phyloP scores from a whole-genome alignment of 2,113 vertebrate genomes.

The Ptilorrhoa leucosticta region DNA sequence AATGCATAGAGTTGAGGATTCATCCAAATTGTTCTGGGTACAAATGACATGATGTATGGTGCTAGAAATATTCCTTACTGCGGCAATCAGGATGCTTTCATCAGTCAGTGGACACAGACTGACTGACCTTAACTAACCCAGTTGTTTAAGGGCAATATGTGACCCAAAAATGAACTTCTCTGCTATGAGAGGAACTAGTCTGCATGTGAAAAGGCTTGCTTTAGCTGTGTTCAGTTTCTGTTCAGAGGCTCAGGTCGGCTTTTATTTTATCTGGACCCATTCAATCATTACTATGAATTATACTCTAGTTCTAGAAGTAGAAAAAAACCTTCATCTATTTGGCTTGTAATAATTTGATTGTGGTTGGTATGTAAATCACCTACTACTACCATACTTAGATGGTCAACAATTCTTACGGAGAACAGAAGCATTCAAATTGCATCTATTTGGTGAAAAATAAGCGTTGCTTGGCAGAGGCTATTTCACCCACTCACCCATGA shows the following conservation, averaged over 20 bases:
- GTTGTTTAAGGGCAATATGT: conserved; percentile 40
- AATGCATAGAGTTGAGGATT: background rate
- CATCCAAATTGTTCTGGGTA: conserved; percentile 18
- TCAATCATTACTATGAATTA: background rate
- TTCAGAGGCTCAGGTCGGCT: background rate
- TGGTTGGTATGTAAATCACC: conserved; percentile 6
- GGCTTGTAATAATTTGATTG: background rate
- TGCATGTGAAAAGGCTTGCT: conserved; percentile 29
- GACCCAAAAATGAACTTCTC: conserved; percentile 57
- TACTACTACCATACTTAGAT: background rate
- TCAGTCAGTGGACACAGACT: conserved; percentile 19
- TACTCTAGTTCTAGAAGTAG: background rate
- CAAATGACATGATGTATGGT: conserved; percentile 14
- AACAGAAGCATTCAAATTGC: background rate
- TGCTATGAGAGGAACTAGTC: background rate
- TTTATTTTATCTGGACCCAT: background rate
- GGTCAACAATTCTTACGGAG: background rate
- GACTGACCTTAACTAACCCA: conserved; percentile 57
- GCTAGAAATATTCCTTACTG: conserved; percentile 2
- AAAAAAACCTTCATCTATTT: background rate
- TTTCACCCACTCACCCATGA: conserved; percentile 8
- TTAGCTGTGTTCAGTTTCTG: background rate
- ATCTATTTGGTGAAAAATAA: conserved; percentile 33
- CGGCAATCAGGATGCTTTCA: conserved; percentile 11
- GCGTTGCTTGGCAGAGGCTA: background rate